Evolutionary conservation across 2,888 invertebrate species (phyloP), one percentile per base, ranked within the genome.

Genomic region (Eudemis profundana): DNA sequence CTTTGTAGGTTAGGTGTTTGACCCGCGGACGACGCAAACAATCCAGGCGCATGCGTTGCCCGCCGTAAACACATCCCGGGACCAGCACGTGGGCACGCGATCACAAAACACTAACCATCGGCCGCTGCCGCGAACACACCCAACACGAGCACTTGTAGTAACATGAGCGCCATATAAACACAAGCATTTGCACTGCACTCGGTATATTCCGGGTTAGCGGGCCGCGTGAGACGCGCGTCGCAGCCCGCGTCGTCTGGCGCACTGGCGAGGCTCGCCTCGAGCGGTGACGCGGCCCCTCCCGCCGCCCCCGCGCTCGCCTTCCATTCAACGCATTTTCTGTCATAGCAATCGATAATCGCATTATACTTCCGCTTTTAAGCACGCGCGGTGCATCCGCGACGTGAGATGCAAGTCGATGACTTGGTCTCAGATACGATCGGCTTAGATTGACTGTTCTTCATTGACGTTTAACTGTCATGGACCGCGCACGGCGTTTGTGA

Each of bases 101-200:
- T 59, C 67, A 71, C 69, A 74, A 66, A 74, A 74, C 76, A 81
- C 80, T 73, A 71, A 90, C 91, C 91, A 82, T 85, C 86, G 79
- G 89, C 88, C 75, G 89, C 89, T 82, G 89, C 90, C 86, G 88
- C 87, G 78, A 87, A 85, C 85, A 85, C 91, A 83, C 87, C 91
- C 89, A 91, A 82, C 87, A 89, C 86, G 87, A 93, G 91, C 94
- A 95, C 93, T 93, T 94, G 94, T 93, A 94, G 93, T 93, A 94
- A 94, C 94, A 94, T 94, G 93, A 95, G 93, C 95, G 95, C 95
- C 95, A 95, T 95, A 95, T 94, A 94, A 94, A 93, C 93, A 93
- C 93, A 93, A 93, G 93, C 95, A 95, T 95, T 94, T 94, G 94
- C 93, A 93, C 91, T 84, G 81, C 84, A 89, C 89, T 87, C 88